Evolutionary conservation across 2,888 invertebrate species (phyloP).

Genomic region (Synergus japonicus): DNA sequence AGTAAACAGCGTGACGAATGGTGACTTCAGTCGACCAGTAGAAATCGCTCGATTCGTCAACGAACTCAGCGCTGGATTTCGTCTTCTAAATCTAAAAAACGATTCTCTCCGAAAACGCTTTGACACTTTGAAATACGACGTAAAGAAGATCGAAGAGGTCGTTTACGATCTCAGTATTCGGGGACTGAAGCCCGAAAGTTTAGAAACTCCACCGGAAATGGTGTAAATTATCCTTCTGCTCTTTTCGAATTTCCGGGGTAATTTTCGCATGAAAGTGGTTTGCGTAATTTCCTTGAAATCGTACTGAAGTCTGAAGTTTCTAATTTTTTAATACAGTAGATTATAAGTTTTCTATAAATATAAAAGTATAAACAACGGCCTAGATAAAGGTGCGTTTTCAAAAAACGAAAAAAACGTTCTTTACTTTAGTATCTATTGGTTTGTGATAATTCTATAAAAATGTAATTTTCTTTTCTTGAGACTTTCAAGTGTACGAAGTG

Average conservation of each 20-base stretch:
- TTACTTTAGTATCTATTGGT: background rate
- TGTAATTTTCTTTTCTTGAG: background rate
- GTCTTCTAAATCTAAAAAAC: constrained; percentile 93
- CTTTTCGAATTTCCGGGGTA: background rate
- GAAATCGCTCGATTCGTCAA: constrained; percentile 92
- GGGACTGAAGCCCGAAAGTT: constrained; percentile 80
- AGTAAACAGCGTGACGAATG: constrained; percentile 90
- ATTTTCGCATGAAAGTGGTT: background rate
- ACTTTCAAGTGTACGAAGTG: background rate
- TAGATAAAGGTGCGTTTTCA: background rate
- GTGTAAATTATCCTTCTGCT: constrained; percentile 6
- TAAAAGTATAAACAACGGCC: background rate
- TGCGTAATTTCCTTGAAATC: background rate
- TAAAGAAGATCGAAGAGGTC: constrained; percentile 95
- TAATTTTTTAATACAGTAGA: background rate
- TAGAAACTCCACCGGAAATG: constrained; percentile 9
- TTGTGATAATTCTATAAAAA: background rate
- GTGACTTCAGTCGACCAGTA: constrained; percentile 89
- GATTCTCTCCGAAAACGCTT: constrained; percentile 91
- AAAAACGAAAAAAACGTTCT: background rate
- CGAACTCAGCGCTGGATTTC: constrained; percentile 93
- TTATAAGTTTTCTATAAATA: constrained; percentile 2
- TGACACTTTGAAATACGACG: constrained; percentile 93
- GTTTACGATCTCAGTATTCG: constrained; percentile 92
- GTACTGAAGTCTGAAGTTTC: constrained; percentile 11